Conservation (phyloP, 2,888 invertebrate genomes). For the Drosophila subquinaria region DNA sequence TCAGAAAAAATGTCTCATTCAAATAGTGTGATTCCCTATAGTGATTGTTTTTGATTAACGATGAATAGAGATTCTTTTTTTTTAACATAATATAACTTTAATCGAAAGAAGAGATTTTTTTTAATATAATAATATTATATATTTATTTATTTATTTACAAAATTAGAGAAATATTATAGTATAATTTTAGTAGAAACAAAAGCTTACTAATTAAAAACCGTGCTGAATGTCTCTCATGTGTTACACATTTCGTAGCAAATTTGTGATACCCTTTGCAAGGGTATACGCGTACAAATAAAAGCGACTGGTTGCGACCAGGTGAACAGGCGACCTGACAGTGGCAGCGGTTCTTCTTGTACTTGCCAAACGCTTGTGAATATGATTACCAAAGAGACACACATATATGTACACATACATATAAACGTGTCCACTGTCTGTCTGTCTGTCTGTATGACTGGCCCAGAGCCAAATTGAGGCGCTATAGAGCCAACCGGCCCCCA, state of each 20-base stretch:
- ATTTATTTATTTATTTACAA: too few relatives aligned
- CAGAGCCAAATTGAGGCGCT: conserved; percentile 52
- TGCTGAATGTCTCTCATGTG: not conserved
- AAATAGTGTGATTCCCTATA: too few relatives aligned
- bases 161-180: too few relatives aligned
- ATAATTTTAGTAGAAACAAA: too few relatives aligned
- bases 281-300: conserved; percentile 1
- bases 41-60: too few relatives aligned
- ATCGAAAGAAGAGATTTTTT: too few relatives aligned
- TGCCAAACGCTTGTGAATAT: conserved; percentile 62
- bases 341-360: conserved; percentile 57
- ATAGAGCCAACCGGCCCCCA: conserved; percentile 44
- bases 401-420: not conserved
- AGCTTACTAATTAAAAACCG: too few relatives aligned
- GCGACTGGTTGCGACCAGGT: conserved; percentile 68
- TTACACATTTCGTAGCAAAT: not conserved
- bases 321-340: conserved; percentile 59
- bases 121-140: too few relatives aligned
- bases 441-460: conserved; percentile 38
- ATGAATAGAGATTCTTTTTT: too few relatives aligned
- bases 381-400: conserved; percentile 51
- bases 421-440: not conserved
- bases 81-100: too few relatives aligned
- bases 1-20: too few relatives aligned
- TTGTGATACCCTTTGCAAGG: not conserved